Evolutionary conservation across 1,140 invertebrate species (phyloP), one percentile per base, ranked within the genome.

Genomic region (Drosophila asahinai): DNA sequence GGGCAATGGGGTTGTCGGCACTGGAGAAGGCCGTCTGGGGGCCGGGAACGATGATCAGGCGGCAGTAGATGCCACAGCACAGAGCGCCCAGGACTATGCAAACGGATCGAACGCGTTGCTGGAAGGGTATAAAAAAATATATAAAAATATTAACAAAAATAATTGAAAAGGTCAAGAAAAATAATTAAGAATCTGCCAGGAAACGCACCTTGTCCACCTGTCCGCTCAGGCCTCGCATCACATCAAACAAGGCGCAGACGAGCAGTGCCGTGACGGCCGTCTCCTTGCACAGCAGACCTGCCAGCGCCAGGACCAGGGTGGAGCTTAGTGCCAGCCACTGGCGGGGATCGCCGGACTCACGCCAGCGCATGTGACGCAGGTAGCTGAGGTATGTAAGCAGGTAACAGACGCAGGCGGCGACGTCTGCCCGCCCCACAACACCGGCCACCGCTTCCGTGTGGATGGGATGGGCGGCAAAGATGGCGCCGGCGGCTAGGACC

Each of bases 381-480:
- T 98, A 98, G 19, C 96, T 94, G 59, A 98, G 94, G 86, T 99
- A 97, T 75, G 97, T 96, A 36, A 97, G 93, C 52, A 99, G 95
- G 87, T 97, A 98, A 93, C 99, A 97, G 74, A 98, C 96, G 87
- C 97, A 98, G 19, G 97, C 97, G 11, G 98, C 95, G 17, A 99
- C 94, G 94, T 99, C 99, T 6, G 98, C 98, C 80, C 98, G 94
- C 11, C 99, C 98, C 12, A 99, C 98, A 51, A 99, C 95, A n/a
- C 98, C 98, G 12, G 98, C 97, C 8, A 99, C 98, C 1, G 98
- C 97, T 94, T 99, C 98, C 33, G 97, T 97, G 93, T 99, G 99
- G 77, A 99, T 96, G 17, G 99, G 99, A 94, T 99, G 99, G 0
- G 97, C 96, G 43, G 98, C 98, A 94, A 99, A 99, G 27, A 98